Conservation (phyloP, 2,113 vertebrate genomes). For the Anoura caudifer region DNA sequence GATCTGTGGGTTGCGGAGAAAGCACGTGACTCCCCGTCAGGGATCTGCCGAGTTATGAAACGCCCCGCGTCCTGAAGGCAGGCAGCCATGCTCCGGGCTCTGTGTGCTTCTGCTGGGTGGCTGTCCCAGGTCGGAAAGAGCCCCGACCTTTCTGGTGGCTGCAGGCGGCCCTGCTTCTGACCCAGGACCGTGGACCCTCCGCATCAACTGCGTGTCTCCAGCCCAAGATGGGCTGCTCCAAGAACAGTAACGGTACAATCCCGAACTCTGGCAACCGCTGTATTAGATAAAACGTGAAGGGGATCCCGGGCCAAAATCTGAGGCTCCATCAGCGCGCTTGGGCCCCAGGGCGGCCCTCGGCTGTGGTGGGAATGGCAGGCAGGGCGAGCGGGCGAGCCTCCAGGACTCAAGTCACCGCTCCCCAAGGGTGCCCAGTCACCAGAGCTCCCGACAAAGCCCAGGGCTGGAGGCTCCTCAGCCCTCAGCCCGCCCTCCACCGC, state of each 20-base stretch:
- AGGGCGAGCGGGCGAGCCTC: background rate
- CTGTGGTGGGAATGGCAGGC: background rate
- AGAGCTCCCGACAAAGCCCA: background rate
- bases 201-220: background rate
- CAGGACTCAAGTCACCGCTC: background rate
- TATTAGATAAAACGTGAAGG: conserved; percentile 2
- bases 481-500: background rate
- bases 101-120: background rate
- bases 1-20: background rate
- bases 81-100: background rate
- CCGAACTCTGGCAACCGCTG: background rate
- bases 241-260: background rate
- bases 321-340: background rate
- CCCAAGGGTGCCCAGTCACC: background rate
- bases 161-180: background rate
- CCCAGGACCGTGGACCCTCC: background rate
- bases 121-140: background rate
- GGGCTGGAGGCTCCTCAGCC: background rate
- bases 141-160: background rate
- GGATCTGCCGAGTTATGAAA: background rate
- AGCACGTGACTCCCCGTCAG: background rate
- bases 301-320: conserved; percentile 19
- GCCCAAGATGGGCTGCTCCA: background rate
- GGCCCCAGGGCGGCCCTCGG: background rate
- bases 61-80: background rate